These are phyloP conservation scores for Iselma pallidipennis DNA, from an alignment of 2,888 invertebrate genomes.

Conservation along the genomic window DNA sequence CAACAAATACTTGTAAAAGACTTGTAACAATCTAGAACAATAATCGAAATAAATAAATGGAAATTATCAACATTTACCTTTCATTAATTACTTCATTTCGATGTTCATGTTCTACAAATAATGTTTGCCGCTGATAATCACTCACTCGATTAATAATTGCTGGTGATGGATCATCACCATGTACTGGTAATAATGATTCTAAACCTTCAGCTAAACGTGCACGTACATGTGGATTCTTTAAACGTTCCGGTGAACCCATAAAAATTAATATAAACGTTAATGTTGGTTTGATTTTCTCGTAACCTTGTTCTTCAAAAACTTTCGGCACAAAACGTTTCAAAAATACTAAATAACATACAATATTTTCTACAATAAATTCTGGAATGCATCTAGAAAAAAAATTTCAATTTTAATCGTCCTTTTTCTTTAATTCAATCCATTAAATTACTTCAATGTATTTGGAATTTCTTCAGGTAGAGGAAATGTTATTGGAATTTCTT, in stretches of 20 bases:
- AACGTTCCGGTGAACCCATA: slow-evolving; percentile 78
- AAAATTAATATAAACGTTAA: slow-evolving; percentile 80
- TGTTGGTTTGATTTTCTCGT: slow-evolving; percentile 67
- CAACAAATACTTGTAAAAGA: slow-evolving; percentile 91
- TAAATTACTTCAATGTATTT: slow-evolving; percentile 65
- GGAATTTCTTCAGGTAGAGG: slow-evolving; percentile 69
- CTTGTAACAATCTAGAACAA: slow-evolving; percentile 70
- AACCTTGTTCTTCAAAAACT: slow-evolving; percentile 68
- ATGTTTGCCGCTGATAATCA: slow-evolving; percentile 68
- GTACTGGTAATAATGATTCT: slow-evolving; percentile 80
- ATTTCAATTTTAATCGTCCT: slow-evolving; percentile 18
- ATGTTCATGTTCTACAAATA: slow-evolving; percentile 79
- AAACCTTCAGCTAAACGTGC: slow-evolving; percentile 89
- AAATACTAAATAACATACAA: slow-evolving; percentile 79
- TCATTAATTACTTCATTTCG: slow-evolving; percentile 67
- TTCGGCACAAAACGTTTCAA: slow-evolving; percentile 67
- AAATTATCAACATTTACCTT: slow-evolving; percentile 1
- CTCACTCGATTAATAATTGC: slow-evolving; percentile 53
- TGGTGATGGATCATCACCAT: slow-evolving; percentile 60
- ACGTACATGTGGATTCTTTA: slow-evolving; percentile 90
- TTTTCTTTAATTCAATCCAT: background rate
- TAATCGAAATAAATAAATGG: background rate
- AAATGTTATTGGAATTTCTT: slow-evolving; percentile 61
- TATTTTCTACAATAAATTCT: slow-evolving; percentile 87
- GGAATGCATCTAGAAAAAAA: slow-evolving; percentile 73